Base-by-base conservation (phyloP, 2,797 vertebrate genomes). In the Numenius phaeopus region DNA sequence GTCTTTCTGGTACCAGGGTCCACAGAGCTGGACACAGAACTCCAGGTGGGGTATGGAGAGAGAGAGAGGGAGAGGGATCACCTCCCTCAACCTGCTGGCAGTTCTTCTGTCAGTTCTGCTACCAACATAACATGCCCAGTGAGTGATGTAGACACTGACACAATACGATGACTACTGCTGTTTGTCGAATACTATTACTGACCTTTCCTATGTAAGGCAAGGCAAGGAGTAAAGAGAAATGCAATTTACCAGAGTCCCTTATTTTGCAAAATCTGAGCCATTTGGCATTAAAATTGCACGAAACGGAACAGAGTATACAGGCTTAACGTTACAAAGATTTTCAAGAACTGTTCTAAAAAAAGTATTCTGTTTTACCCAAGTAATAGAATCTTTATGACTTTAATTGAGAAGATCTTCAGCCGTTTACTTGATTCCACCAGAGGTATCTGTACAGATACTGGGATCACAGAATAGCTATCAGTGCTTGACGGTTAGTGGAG, bases 1-100 rank as follows among this genome's bases (percentile, higher is more conserved):
- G 23, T 37, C 50, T 6, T 8, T 75, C n/a, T 42, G 62, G 27
- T 12, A 10, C 12, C 26, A 30, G n/a, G 11, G 26, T 23, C 6
- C 22, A 32, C 9, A 7, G 44, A 55, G n/a, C 26, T 52, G n/a
- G 72, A 76, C 46, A 29, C 7, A 26, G 29, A 21, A 46, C 15
- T 85, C 7, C 54, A 42, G 19, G 29, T 10, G 17, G 29, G 30
- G 34, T 17, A 15, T 77, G 0, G 2, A 34, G 26, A 69, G 40
- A n/a, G n/a, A n/a, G 11, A 32, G 20, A 59, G n/a, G 0, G 16
- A 50, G 14, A 0, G 1, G 26, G 30, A 59, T 14, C 23, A 42
- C 21, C 29, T 32, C 57, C 21, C 42, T 50, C 2, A 4, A 61
- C 30, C 54, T 55, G 21, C 12, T 78, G 61, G 29, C 23, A 24